Conservation (phyloP, 2,888 invertebrate species). For the Smittia aterrima region DNA sequence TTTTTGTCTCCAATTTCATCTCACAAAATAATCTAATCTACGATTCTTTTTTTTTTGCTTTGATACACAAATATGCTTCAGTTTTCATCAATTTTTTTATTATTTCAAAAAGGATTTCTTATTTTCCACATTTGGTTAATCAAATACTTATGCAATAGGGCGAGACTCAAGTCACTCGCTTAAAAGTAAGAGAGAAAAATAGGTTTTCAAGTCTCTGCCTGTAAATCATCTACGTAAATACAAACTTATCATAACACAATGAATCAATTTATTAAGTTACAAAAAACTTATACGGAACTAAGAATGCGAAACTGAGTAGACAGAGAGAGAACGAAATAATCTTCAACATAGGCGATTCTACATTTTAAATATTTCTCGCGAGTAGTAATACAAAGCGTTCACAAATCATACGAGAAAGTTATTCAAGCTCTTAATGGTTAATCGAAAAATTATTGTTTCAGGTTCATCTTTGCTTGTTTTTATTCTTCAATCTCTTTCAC, state of each 20-base stretch:
- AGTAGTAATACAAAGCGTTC: no score
- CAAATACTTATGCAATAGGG: not conserved
- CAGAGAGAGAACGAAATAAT: no score
- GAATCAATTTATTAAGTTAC: not conserved
- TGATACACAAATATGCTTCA: slow-evolving; percentile 20
- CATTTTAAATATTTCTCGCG: no score
- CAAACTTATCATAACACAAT: slow-evolving; percentile 17
- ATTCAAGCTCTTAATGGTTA: slow-evolving; percentile 7
- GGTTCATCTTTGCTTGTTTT: not conserved
- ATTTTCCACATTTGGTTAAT: slow-evolving; percentile 9
- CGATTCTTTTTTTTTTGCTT: not conserved
- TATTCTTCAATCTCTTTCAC: not conserved
- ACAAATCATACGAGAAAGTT: not conserved
- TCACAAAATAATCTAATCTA: slow-evolving; percentile 4
- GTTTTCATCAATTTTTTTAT: not conserved
- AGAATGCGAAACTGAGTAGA: no score
- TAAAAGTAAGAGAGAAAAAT: not conserved
- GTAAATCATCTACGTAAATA: slow-evolving; percentile 8
- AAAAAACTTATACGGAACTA: no score
- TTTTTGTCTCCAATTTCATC: not conserved
- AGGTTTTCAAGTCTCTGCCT: slow-evolving; percentile 17
- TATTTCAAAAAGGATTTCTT: slow-evolving; percentile 21
- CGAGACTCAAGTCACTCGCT: not conserved
- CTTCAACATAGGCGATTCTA: no score
- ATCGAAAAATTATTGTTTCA: slow-evolving; percentile 27